Percentiles rank a stretch among this genome's conserved stretches.
Evolutionary conservation across 2,888 invertebrate species (phyloP).

Genomic region (Unio delphinus): DNA sequence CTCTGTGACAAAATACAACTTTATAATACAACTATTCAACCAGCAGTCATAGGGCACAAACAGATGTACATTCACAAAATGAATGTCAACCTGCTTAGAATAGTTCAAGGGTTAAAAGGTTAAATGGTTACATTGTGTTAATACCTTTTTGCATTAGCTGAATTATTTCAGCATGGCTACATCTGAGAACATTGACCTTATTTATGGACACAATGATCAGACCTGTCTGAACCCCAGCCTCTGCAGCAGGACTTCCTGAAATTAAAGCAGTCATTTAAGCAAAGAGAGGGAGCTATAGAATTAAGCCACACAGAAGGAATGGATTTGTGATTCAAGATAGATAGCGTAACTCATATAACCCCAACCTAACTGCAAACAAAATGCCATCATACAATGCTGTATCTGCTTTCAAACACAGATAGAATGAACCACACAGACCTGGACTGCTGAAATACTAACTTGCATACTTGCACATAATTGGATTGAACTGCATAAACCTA

Average conservation of each 20-base stretch:
- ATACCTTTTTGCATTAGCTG: conserved; percentile 90
- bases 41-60: neutral
- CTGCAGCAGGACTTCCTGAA: conserved; percentile 88
- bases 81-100: neutral
- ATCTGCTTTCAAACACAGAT: no score
- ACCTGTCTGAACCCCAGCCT: conserved; percentile 91
- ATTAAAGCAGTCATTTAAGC: conserved; percentile 1
- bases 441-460: no score
- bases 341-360: no score
- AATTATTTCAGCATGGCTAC: conserved; percentile 93
- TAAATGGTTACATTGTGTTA: conserved; percentile 10
- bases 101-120: neutral
- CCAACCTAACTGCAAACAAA: no score
- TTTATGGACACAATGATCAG: conserved; percentile 95
- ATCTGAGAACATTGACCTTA: conserved; percentile 90
- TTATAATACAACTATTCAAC: neutral
- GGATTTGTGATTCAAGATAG: no score
- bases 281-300: no score
- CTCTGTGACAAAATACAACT: neutral
- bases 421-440: no score
- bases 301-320: no score
- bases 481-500: no score
- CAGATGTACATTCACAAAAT: neutral
- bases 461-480: no score
- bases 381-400: no score